A percentile compares a stretch with the other conserved stretches of the same genome.
These are phyloP conservation scores for Mirounga angustirostris DNA, from an alignment of 2,113 vertebrate genomes.

Conservation along the genomic window DNA sequence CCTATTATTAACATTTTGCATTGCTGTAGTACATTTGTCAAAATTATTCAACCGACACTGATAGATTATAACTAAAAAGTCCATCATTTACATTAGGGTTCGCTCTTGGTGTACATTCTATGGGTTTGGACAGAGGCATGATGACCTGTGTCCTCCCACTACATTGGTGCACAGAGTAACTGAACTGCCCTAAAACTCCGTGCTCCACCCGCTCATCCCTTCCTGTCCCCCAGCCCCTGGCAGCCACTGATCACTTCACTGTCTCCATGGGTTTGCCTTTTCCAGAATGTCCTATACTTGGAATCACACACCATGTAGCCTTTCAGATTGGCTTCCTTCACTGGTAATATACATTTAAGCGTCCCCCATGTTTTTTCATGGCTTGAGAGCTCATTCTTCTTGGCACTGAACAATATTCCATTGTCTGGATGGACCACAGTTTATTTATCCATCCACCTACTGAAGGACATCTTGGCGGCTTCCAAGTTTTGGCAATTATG, in stretches of 20 bases:
- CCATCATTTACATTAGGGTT: not conserved
- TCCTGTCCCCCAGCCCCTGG: not conserved
- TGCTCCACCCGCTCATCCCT: rapidly evolving
- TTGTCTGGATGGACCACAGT: not conserved
- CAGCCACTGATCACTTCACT: rapidly evolving
- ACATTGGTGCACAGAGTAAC: not conserved
- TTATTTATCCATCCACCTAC: rapidly evolving
- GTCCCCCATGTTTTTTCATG: rapidly evolving
- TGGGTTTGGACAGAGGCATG: not conserved
- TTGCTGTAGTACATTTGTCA: rapidly evolving
- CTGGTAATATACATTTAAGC: rapidly evolving
- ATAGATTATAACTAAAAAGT: rapidly evolving
- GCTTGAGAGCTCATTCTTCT: rapidly evolving
- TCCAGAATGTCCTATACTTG: rapidly evolving
- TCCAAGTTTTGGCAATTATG: not conserved
- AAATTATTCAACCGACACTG: rapidly evolving
- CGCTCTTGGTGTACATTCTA: rapidly evolving
- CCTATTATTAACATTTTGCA: rapidly evolving
- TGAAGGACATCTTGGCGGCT: not conserved
- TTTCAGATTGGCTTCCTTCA: not conserved
- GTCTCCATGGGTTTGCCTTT: rapidly evolving
- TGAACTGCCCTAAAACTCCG: not conserved
- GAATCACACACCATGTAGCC: rapidly evolving
- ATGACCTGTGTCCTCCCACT: not conserved
- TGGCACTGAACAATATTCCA: rapidly evolving